Conservation (phyloP, 1,140 invertebrate genomes). For the Hylaeus anthracinus region DNA sequence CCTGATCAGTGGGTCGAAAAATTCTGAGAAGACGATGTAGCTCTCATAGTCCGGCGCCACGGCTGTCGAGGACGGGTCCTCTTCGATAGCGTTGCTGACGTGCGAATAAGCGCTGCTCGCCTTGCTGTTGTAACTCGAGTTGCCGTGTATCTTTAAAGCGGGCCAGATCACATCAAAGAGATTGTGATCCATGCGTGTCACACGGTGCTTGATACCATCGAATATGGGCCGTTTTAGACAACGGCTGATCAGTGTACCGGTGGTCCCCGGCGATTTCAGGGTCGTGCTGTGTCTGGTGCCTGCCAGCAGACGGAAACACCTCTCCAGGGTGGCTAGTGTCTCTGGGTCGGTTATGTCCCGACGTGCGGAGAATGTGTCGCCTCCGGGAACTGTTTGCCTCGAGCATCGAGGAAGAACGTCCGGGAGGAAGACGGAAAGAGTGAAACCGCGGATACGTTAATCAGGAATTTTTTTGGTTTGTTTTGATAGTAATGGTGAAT, state of each 20-base stretch:
- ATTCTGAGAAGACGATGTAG: slow-evolving; percentile 89
- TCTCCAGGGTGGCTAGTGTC: slow-evolving; percentile 85
- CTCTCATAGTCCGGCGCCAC: slow-evolving; percentile 91
- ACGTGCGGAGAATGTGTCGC: slow-evolving; percentile 86
- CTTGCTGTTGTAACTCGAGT: slow-evolving; percentile 77
- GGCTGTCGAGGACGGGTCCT: slow-evolving; percentile 85
- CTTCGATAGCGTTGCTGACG: slow-evolving; percentile 64
- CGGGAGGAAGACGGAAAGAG: not conserved
- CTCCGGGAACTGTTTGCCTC: slow-evolving; percentile 82
- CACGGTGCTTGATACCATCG: slow-evolving; percentile 85
- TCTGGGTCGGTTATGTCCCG: slow-evolving; percentile 86
- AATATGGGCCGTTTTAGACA: slow-evolving; percentile 86
- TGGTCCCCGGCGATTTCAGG: slow-evolving; percentile 81
- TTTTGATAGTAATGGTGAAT: slow-evolving; percentile 1
- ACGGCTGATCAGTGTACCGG: slow-evolving; percentile 83
- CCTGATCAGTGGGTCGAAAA: slow-evolving; percentile 89
- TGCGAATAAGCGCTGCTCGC: slow-evolving; percentile 50
- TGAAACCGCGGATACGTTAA: slow-evolving; percentile 3
- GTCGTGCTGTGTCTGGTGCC: slow-evolving; percentile 82
- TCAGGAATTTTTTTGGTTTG: slow-evolving; percentile 21
- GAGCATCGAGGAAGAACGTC: slow-evolving; percentile 3
- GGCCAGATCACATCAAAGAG: slow-evolving; percentile 91
- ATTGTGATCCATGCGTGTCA: slow-evolving; percentile 89
- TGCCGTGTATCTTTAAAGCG: slow-evolving; percentile 86
- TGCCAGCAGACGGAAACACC: slow-evolving; percentile 86